A percentile compares a stretch with the other conserved stretches of the same genome.
Evolutionary conservation across 2,113 vertebrate genomes (phyloP).

Genomic region (Scophthalmus maximus): DNA sequence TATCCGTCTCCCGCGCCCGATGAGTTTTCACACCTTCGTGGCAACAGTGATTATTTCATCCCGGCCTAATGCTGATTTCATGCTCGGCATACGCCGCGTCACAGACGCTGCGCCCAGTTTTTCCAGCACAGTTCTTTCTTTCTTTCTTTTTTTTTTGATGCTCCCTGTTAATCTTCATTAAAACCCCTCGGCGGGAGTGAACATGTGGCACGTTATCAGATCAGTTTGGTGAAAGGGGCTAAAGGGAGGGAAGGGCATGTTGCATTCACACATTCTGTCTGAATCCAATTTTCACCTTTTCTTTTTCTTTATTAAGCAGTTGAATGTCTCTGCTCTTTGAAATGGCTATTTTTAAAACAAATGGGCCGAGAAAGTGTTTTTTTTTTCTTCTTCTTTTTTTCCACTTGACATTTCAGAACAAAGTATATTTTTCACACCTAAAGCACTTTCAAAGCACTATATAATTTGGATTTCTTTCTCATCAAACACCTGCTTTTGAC

Average conservation of each 20-base stretch:
- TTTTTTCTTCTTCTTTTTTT: too few species aligned
- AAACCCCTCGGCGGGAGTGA: constrained; percentile 19
- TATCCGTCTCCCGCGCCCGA: constrained; percentile 15
- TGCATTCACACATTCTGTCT: constrained; percentile 6
- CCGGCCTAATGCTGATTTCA: constrained; percentile 54
- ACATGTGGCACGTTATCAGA: constrained; percentile 21
- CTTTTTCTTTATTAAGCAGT: not conserved
- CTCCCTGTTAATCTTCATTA: constrained; percentile 55
- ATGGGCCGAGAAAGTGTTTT: not conserved
- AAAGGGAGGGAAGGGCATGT: not conserved
- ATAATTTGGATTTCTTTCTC: too few species aligned
- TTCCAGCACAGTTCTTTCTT: constrained; percentile 3
- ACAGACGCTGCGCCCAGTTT: constrained; percentile 42
- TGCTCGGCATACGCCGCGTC: constrained; percentile 25
- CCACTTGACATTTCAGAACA: too few species aligned
- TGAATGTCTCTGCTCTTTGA: not conserved
- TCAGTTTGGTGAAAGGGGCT: constrained; percentile 7
- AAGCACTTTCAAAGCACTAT: too few species aligned
- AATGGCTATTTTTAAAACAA: not conserved
- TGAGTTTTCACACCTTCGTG: constrained; percentile 49
- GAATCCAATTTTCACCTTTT: not conserved
- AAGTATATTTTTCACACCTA: too few species aligned
- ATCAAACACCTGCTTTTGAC: too few species aligned
- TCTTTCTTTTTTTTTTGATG: constrained; percentile 3
- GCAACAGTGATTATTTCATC: constrained; percentile 43